Conservation (phyloP, 2,888 invertebrate species). For the Drosophila picticornis region DNA sequence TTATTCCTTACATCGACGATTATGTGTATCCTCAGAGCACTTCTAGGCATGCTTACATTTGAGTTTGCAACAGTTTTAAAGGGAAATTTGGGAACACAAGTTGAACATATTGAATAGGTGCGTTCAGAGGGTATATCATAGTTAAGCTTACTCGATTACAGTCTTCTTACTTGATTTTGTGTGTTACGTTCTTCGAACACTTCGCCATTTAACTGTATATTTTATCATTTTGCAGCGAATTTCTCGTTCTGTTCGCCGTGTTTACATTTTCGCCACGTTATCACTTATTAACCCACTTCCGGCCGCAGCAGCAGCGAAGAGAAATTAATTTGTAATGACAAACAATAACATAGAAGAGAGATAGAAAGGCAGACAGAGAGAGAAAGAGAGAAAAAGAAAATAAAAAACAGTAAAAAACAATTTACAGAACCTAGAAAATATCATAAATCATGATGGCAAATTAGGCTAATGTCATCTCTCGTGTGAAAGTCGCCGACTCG, state of each 20-base stretch:
- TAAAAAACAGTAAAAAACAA: constrained; percentile 60
- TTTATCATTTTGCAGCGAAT: constrained; percentile 41
- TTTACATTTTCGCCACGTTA: constrained; percentile 74
- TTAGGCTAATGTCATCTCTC: constrained; percentile 75
- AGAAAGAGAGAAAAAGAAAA: constrained; percentile 10
- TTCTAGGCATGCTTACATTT: not conserved
- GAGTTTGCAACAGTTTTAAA: not conserved
- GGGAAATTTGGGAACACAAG: not conserved
- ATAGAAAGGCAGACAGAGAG: constrained; percentile 1
- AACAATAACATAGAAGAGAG: constrained; percentile 34
- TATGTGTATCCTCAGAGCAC: not conserved
- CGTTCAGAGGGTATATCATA: not conserved
- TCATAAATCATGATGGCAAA: constrained; percentile 73
- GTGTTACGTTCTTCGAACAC: constrained; percentile 18
- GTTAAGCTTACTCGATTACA: not conserved
- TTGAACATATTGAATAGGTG: not conserved
- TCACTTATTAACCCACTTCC: constrained; percentile 81
- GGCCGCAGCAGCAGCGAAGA: constrained; percentile 43
- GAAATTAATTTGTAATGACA: constrained; percentile 75
- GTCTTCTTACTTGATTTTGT: not conserved
- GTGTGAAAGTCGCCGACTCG: constrained; percentile 67
- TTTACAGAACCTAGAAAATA: constrained; percentile 76
- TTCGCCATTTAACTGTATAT: constrained; percentile 47
- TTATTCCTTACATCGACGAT: too few relatives aligned
- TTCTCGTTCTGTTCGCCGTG: constrained; percentile 65